Base-by-base conservation (phyloP, 2,797 vertebrate species). In the Borostomias antarcticus region DNA sequence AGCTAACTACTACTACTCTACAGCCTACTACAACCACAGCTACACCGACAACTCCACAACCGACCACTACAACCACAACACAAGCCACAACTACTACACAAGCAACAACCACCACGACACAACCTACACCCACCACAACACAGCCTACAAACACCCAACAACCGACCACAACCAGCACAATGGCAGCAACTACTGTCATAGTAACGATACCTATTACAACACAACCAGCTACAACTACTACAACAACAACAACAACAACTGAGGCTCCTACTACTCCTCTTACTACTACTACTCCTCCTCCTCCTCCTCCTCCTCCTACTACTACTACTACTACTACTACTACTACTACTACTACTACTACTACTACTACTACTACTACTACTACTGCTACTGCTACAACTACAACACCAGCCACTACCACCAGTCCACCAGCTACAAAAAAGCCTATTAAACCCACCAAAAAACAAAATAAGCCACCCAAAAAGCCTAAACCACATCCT, bases 391-490 rank as follows among this genome's bases (percentile, higher is more conserved):
- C 68, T 0, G 35, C 60, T 1, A 32, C 56, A 3, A 50, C 66
- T 4, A 57, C 58, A 1, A 10, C 60, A 37, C 2, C 67, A 10
- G 9, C 61, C 0, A 54, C 50, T n/a, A 58, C 62, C 4, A 43
- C 59, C 11, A 48, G 15, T 2, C 47, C 13, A 2, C 30, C 58
- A 2, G 65, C 33, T 3, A 13, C n/a, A 0, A 73, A 29, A 56
- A 84, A 66, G 73, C 76, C 56, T 13, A 53, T 70, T 77, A 85
- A 67, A 2, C 43, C 70, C 17, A 73, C 4, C 64, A 90, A 79
- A 74, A 92, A 90, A 62, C 83, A 62, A 67, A 85, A 79, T 58
- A 90, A 87, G 77, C 33, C 66, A 0, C 1, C 43, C 21, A 90
- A 85, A 78, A 88, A 86, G 60, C 66, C 57, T 5, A 89, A 85